Percentiles rank a stretch among this genome's conserved stretches.
Evolutionary conservation across 2,888 invertebrate species (phyloP).

Genomic region (Mimas tiliae): DNA sequence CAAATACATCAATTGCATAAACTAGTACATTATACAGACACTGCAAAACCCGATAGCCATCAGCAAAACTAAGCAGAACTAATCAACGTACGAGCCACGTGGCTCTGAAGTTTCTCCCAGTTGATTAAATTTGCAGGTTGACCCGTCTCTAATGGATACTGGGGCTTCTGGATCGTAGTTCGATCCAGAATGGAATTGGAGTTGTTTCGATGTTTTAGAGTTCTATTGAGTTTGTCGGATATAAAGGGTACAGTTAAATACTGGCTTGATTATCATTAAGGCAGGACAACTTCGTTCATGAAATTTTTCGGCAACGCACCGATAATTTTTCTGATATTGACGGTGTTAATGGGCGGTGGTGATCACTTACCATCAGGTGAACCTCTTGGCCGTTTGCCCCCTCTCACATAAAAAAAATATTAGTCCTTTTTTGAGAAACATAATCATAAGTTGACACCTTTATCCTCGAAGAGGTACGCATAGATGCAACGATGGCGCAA

Average conservation of each 20-base stretch:
- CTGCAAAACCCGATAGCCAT: conserved; percentile 58
- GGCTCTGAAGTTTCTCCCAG: conserved; percentile 54
- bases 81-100: conserved; percentile 58
- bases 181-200: background rate
- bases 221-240: background rate
- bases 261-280: too few species aligned
- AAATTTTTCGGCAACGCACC: too few species aligned
- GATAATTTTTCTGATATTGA: too few species aligned
- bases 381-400: too few species aligned
- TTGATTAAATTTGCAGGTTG: conserved; percentile 74
- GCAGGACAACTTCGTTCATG: too few species aligned
- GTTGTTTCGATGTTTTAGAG: conserved; percentile 8
- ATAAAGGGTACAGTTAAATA: background rate
- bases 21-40: conserved; percentile 37
- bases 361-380: too few species aligned
- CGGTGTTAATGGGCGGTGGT: too few species aligned
- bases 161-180: conserved; percentile 6
- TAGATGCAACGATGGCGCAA: too few species aligned
- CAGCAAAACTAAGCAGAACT: conserved; percentile 70
- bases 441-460: too few species aligned
- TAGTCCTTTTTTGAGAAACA: too few species aligned
- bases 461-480: too few species aligned
- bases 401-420: too few species aligned
- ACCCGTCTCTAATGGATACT: conserved; percentile 38
- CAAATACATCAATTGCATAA: background rate